These are phyloP conservation scores for Protobothrops flavoviridis DNA, from an alignment of 2,113 vertebrate species.

Conservation along the genomic window DNA sequence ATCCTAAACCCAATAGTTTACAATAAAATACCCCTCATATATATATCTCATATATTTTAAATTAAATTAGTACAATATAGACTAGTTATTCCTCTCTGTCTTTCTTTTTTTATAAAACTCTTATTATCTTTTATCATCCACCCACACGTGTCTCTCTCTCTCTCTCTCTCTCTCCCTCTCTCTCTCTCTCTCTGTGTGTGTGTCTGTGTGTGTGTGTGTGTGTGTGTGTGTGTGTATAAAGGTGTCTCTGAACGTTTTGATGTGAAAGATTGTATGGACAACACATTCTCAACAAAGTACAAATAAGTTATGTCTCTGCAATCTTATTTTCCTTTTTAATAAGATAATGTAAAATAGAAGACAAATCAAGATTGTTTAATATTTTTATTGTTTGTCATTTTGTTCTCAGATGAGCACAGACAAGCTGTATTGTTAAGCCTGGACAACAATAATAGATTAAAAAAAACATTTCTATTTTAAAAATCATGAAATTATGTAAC, in stretches of 20 bases:
- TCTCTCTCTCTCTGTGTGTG: too few relatives aligned
- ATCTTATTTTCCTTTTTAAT: background rate
- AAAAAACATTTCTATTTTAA: background rate
- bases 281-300: background rate
- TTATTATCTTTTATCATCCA: background rate
- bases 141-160: background rate
- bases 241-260: background rate
- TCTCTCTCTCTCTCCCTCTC: too few relatives aligned
- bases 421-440: background rate
- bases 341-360: background rate
- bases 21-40: background rate
- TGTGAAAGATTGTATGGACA: background rate
- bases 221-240: background rate
- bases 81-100: background rate
- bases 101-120: background rate
- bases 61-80: background rate
- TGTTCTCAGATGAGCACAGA: background rate
- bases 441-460: background rate
- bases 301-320: background rate
- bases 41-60: background rate
- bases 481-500: background rate
- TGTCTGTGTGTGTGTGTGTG: background rate
- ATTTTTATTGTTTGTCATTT: background rate
- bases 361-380: background rate
- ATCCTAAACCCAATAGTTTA: background rate